phyloP scores from a whole-genome alignment of 1,140 invertebrate species.

The Aphis gossypii region DNA sequence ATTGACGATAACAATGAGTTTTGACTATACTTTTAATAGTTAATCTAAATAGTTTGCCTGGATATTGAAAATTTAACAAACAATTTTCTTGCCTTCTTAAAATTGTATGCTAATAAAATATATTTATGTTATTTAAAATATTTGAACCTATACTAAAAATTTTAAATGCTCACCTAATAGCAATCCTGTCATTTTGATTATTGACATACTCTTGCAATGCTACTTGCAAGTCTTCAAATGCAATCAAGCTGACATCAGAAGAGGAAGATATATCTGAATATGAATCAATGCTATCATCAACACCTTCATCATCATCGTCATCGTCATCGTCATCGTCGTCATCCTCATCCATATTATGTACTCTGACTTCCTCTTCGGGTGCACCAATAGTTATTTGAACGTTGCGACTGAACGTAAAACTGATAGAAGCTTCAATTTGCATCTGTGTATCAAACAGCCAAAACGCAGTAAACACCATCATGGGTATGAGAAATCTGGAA shows the following conservation, averaged over 20 bases:
- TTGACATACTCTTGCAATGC: not conserved
- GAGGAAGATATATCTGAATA: not conserved
- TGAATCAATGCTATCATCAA: not conserved
- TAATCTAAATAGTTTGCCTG: not conserved
- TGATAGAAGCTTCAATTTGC: constrained; percentile 27
- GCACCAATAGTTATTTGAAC: constrained; percentile 2
- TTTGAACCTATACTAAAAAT: not conserved
- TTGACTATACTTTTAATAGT: not conserved
- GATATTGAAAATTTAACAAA: not conserved
- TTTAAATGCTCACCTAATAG: not conserved
- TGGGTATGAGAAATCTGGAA: constrained; percentile 33
- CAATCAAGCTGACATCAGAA: not conserved
- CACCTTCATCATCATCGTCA: not conserved
- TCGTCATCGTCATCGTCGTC: not conserved
- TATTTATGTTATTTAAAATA: not conserved
- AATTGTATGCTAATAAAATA: not conserved
- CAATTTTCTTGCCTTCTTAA: not conserved
- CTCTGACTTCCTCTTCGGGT: not conserved
- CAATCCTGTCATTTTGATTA: not conserved
- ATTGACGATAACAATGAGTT: too few species aligned
- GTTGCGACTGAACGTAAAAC: constrained; percentile 17
- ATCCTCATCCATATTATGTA: not conserved
- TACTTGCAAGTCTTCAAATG: not conserved
- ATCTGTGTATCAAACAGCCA: constrained; percentile 44
- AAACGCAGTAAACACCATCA: constrained; percentile 47